Conservation (phyloP, 1,140 invertebrate genomes). For the Drosophila biarmipes region DNA sequence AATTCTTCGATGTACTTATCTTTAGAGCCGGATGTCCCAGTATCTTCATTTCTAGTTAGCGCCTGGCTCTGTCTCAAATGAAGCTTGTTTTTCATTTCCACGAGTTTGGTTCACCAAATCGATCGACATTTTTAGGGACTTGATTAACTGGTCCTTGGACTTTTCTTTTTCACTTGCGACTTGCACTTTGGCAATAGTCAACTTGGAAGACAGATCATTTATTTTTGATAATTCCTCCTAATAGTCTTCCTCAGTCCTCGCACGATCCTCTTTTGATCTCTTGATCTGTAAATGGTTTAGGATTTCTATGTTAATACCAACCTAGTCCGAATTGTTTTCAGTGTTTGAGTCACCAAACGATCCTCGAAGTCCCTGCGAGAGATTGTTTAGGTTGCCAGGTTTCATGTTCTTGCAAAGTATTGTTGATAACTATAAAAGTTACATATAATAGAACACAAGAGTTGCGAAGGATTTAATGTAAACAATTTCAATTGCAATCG, state of each 20-base stretch:
- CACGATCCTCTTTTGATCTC: neutral
- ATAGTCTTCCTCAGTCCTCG: neutral
- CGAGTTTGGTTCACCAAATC: neutral
- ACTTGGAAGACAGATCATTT: neutral
- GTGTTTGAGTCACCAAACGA: neutral
- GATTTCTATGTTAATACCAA: neutral
- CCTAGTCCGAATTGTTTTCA: neutral
- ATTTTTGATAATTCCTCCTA: neutral
- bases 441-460: too few species aligned
- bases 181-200: neutral
- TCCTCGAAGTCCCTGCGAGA: neutral
- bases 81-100: neutral
- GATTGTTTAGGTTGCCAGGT: neutral
- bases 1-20: neutral
- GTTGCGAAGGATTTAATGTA: too few species aligned
- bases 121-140: neutral
- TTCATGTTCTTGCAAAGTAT: neutral
- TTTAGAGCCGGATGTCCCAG: neutral
- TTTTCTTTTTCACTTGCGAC: slow-evolving; percentile 1
- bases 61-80: neutral
- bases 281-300: neutral
- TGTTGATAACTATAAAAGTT: neutral
- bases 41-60: neutral
- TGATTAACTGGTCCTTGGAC: slow-evolving; percentile 1
- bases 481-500: too few species aligned